Evolutionary conservation across 2,888 invertebrate species (phyloP), one percentile per base, ranked within the genome.

Genomic region (Clistopyga incitator): DNA sequence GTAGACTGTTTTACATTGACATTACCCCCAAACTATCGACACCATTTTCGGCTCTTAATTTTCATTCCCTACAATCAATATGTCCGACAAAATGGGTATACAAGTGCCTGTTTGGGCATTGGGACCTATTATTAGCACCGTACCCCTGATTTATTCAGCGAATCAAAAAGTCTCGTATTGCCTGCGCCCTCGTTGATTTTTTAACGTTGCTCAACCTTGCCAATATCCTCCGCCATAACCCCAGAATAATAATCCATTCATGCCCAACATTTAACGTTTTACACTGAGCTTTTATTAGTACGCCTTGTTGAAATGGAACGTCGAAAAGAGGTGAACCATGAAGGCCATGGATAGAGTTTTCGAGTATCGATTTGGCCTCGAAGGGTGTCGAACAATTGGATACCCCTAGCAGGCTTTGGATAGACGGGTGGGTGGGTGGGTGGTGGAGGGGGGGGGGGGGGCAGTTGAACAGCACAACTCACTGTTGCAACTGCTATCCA

Each of bases 401-500:
- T 42, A 56, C 25, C 8, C 34, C 42, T 11, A 0, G 25, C 8
- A 18, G 38, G 38, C 13, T 70, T 52, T 54, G 34, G 10, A 38
- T 10, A 2, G 10, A 38, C n/a, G n/a, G n/a, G n/a, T n/a, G n/a
- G n/a, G n/a, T n/a, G n/a, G n/a, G n/a, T n/a, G n/a, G n/a, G n/a
- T n/a, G n/a, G n/a, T n/a, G n/a, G n/a, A 8, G 4, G 34, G 2
- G 34, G 34, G 4, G 4, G 3, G 10, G 10, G 20, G 38, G 34
- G 20, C n/a, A 3, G 56, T 25, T 0, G 13, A 71, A 71, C 18
- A 34, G 59, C 59, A 34, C 34, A 13, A 47, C 42, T 67, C 59
- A 23, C 23, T 20, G 20, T 50, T 50, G 25, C 59, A 50, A 61
- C 34, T 61, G 50, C 47, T 78, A 78, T 29, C 29, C 59, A 45